Percentiles rank a stretch among this genome's conserved stretches.
These are phyloP conservation scores for Congeria kusceri DNA, from an alignment of 2,888 invertebrate genomes.

Conservation along the genomic window DNA sequence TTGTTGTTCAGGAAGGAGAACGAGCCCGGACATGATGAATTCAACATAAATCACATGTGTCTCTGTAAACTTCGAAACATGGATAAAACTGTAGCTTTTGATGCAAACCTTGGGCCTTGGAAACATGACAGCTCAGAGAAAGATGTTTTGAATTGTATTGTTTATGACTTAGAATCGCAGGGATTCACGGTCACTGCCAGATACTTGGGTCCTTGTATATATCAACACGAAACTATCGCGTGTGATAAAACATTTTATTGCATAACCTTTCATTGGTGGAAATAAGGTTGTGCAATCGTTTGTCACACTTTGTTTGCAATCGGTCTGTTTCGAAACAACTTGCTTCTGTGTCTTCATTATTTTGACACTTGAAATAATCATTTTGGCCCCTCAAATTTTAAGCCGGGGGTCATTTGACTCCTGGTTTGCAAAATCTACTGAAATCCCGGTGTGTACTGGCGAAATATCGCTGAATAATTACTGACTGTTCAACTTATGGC, in stretches of 20 bases:
- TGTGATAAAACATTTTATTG: conserved; percentile 60
- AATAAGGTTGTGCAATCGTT: no score
- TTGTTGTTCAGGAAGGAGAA: conserved; percentile 57
- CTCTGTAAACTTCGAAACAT: conserved; percentile 41
- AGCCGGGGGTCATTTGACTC: no score
- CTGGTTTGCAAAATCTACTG: no score
- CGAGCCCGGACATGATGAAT: conserved; percentile 47
- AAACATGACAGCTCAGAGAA: conserved; percentile 57
- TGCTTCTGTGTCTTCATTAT: no score
- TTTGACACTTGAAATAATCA: no score
- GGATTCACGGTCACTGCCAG: conserved; percentile 67
- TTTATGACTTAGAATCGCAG: conserved; percentile 65
- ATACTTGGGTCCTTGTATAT: conserved; percentile 56
- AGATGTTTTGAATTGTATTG: conserved; percentile 70
- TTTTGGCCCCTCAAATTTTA: no score
- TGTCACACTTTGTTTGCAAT: no score
- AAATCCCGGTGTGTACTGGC: no score
- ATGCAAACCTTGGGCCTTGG: conserved; percentile 70
- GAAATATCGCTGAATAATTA: no score
- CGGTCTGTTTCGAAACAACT: no score
- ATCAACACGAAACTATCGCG: conserved; percentile 46
- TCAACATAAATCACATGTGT: conserved; percentile 66
- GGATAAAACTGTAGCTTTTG: conserved; percentile 40
- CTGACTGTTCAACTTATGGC: no score
- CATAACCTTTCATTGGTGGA: conserved; percentile 72